Base-by-base conservation (phyloP, 2,888 invertebrate genomes). In the Pseudolycoriella hygida region DNA sequence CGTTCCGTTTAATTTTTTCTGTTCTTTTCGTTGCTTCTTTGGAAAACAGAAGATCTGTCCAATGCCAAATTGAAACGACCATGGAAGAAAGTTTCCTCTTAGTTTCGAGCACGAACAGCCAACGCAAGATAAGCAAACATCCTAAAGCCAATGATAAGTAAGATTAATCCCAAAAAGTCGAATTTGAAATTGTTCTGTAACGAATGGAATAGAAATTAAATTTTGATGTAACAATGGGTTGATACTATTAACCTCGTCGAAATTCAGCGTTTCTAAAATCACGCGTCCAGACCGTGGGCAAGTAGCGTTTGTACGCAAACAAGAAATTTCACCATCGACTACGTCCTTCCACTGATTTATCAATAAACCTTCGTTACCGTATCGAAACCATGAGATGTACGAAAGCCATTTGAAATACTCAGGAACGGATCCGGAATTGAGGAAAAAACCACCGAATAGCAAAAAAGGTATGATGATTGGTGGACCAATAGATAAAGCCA, bases 391-490 rank as follows among this genome's bases (percentile, higher is more conserved):
- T 0, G 90, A 90, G 12, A 90, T 63, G 61, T 87, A 84, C 1
- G 86, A 83, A 50, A 89, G 67, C 89, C 89, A 90, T 52, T 78
- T 72, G 47, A 90, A 77, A 59, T 88, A 90, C 0, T 72, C 64
- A 0, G 90, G 90, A 17, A 89, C 81, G 0, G 89, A 88, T 79
- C 79, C 83, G 17, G 84, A 77, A 60, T 94, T 94, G 38, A 96
- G 70, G 67, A 93, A 93, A 71, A 90, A 93, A 39, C 96, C 96
- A 48, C 94, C 94, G 60, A 97, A 96, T 15, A 97, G 68, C 66
- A 96, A 71, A 62, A 94, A 84, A 0, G 96, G 94, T 48, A 96
- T 87, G 52, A 94, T 80, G 48, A 93, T 72, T 3, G 94, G 88
- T 1, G 94, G 90, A 0, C 90, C 88, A 44, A 96, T 73, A 0